phyloP scores from a whole-genome alignment of 1,140 invertebrate species.

The Agraylea sexmaculata region DNA sequence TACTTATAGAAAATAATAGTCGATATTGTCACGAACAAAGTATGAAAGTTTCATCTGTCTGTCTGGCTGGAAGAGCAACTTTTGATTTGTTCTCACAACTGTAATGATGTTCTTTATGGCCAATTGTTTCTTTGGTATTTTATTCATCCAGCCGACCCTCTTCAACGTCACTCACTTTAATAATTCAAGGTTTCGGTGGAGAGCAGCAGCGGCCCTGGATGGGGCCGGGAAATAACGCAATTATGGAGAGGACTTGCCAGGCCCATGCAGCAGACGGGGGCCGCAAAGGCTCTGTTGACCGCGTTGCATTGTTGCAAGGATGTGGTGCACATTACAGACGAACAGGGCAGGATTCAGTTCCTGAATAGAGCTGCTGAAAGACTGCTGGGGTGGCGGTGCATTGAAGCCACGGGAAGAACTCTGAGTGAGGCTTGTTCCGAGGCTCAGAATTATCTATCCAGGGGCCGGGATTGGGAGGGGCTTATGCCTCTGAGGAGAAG shows the following conservation, averaged over 20 bases:
- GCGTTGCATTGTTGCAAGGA: constrained; percentile 76
- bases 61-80: no score
- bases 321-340: constrained; percentile 77
- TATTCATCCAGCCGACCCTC: no score
- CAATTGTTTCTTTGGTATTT: no score
- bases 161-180: no score
- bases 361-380: constrained; percentile 69
- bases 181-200: constrained; percentile 61
- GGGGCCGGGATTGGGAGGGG: constrained; percentile 78
- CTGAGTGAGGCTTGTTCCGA: constrained; percentile 40
- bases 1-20: not conserved
- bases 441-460: constrained; percentile 46
- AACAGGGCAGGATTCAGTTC: constrained; percentile 72
- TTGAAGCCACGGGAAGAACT: constrained; percentile 66
- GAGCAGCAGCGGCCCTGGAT: constrained; percentile 51
- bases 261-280: constrained; percentile 51
- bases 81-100: no score
- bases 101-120: no score
- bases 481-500: constrained; percentile 70
- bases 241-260: constrained; percentile 55
- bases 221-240: constrained; percentile 61
- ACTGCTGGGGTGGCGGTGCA: constrained; percentile 56
- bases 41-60: no score
- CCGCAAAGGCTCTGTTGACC: constrained; percentile 66
- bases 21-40: no score